Base-by-base conservation (phyloP, 2,888 invertebrate genomes). In the Agrotis exclamationis region DNA sequence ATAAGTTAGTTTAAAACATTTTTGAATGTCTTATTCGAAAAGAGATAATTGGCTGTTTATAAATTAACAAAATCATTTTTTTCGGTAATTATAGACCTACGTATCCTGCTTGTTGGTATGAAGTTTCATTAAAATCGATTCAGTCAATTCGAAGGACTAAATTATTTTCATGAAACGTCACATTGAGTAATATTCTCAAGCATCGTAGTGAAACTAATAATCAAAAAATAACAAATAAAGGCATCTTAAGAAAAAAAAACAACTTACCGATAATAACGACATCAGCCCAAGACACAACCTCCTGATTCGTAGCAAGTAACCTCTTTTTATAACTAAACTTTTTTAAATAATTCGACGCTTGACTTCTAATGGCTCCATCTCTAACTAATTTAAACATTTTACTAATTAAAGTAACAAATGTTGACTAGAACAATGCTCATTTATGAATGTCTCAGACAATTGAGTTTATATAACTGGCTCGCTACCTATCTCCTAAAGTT, bases 241-340 rank as follows among this genome's bases (percentile, higher is more conserved):
- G 2, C 20, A 9, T 1, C 0, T n/a, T 7, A 7, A 13, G 6
- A 28, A 16, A 16, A 33, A 16, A 44, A 44, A 22, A 14, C 22
- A 68, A 94, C 94, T 95, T 92, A 97, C 98, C 98, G 82, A 98
- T 97, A 83, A 98, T 96, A 69, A 98, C 98, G 80, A 98, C 98
- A 94, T 98, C 98, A 22, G 98, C 98, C 53, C 97, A 96, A 50
- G 93, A 85, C 51, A 93, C 93, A 3, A 95, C 87, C 59, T 95
- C 95, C 50, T 89, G 83, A 24, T 90, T 88, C 3, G 89, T 79
- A 50, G 93, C 79, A 24, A 91, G 82, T 47, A 77, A 84, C 70
- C 92, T 87, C 64, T 86, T 90, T 51, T 83, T 86, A 74, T 87
- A 77, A 59, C 83, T 90, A 22, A 87, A 84, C 65, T 83, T 85